Percentiles rank a stretch among this genome's conserved stretches.
Evolutionary conservation across 1,140 invertebrate species (phyloP).

Genomic region (Drosophila sulfurigaster): DNA sequence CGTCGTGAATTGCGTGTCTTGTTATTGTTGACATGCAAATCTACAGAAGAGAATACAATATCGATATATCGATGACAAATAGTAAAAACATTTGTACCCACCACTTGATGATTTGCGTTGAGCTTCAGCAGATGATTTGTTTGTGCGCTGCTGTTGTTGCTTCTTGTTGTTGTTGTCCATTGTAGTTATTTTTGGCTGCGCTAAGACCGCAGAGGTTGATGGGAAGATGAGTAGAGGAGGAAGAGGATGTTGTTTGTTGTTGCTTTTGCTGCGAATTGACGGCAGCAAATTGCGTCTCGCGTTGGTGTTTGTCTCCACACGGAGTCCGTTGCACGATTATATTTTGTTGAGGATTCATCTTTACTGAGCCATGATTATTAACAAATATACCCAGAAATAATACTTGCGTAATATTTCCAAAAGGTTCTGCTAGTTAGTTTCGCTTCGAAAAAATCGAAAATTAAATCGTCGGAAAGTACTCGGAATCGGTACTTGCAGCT

Average conservation of each 20-base stretch:
- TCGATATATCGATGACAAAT: not conserved
- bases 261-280: constrained; percentile 51
- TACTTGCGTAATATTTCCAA: constrained; percentile 83
- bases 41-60: constrained; percentile 30
- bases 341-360: constrained; percentile 88
- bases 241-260: constrained; percentile 19
- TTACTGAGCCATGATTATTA: constrained; percentile 91
- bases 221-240: constrained; percentile 25
- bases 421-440: constrained; percentile 45
- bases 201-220: constrained; percentile 35
- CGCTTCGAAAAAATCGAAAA: constrained; percentile 34
- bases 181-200: constrained; percentile 48
- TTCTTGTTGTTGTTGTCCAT: constrained; percentile 78
- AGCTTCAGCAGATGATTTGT: constrained; percentile 72
- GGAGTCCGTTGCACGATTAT: constrained; percentile 87
- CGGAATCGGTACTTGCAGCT: constrained; percentile 50
- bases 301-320: constrained; percentile 88
- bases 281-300: constrained; percentile 75
- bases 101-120: constrained; percentile 76
- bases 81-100: constrained; percentile 20
- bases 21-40: constrained; percentile 70
- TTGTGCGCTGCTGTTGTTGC: constrained; percentile 69
- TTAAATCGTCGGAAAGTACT: constrained; percentile 55
- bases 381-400: constrained; percentile 74
- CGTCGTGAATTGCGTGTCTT: constrained; percentile 69